Evolutionary conservation across 2,797 vertebrate species (phyloP).

Genomic region (Bradypodion pumilum): DNA sequence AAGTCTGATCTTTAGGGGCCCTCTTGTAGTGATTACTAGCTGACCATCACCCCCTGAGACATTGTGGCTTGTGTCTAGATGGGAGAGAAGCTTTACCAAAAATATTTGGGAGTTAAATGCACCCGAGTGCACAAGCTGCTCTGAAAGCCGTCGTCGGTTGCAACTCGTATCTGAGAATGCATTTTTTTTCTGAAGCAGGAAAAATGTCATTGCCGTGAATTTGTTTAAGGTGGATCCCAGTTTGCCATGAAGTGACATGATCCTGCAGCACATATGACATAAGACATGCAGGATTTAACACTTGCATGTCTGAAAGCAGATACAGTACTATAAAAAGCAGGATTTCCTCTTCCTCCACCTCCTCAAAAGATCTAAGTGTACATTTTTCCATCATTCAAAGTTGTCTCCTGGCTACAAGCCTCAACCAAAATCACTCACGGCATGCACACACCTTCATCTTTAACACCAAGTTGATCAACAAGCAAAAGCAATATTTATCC

Average conservation of each 20-base stretch:
- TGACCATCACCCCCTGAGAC: neutral
- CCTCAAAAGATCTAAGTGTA: neutral
- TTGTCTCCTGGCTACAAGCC: neutral
- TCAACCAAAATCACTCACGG: neutral
- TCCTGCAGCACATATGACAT: too few species aligned
- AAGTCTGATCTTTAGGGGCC: neutral
- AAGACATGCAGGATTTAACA: too few species aligned
- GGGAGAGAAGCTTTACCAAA: too few species aligned
- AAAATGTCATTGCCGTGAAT: too few species aligned
- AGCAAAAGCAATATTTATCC: neutral
- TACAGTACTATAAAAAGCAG: too few species aligned
- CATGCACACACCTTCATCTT: neutral
- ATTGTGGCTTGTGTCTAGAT: neutral
- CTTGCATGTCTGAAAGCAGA: neutral
- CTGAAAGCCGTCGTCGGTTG: too few species aligned
- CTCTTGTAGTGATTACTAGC: neutral
- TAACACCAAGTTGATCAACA: neutral
- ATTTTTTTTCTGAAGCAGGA: too few species aligned
- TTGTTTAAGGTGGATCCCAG: too few species aligned
- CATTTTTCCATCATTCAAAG: neutral
- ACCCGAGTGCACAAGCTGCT: too few species aligned
- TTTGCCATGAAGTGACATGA: too few species aligned
- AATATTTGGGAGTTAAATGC: too few species aligned
- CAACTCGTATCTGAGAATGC: too few species aligned
- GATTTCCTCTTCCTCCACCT: neutral